Base-by-base conservation (phyloP, 2,797 vertebrate species). In the Fundulus diaphanus region DNA sequence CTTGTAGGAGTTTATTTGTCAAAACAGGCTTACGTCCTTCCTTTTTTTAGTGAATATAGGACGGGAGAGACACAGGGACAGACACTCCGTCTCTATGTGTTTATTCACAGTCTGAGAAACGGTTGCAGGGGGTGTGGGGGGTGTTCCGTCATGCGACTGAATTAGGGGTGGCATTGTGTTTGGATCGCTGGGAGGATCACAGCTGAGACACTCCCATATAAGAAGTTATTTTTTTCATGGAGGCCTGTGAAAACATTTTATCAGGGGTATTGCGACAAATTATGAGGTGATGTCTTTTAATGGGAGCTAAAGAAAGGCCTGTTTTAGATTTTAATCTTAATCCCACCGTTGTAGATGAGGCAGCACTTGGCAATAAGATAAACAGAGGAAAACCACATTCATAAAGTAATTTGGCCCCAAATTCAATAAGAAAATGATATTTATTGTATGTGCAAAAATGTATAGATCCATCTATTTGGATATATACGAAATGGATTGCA, bases 11-110 rank as follows among this genome's bases (percentile, higher is more conserved):
- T 94, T 92, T 93, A 90, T 93, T 92, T 91, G 93, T 92, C 92
- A 94, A 94, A 94, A 94, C 93, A 92, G 92, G 92, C 92, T 94
- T 94, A 95, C 92, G 94, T 96, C 94, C 94, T 95, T 95, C 93
- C 94, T 94, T 85, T 91, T 91, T 92, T 93, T 90, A 89, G 90
- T 77, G 85, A 93, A 91, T 90, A 91, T 71, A 79, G 84, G 88
- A 94, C 78, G 75, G 89, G 80, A 91, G 89, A 93, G 93, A 94
- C 93, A 94, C 74, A 77, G 90, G 89, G 90, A 95, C 92, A 93
- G 93, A 95, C 94, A 91, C 82, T 87, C 79, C 63, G 92, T 93
- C 94, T 92, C 91, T 78, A 89, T 90, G 86, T 94, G 92, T 94
- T 94, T 93, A 92, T 90, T 86, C 81, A 54, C 71, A 86, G 91